Conservation (phyloP, 2,888 invertebrate genomes). For the Ormyrus nitidulus region DNA sequence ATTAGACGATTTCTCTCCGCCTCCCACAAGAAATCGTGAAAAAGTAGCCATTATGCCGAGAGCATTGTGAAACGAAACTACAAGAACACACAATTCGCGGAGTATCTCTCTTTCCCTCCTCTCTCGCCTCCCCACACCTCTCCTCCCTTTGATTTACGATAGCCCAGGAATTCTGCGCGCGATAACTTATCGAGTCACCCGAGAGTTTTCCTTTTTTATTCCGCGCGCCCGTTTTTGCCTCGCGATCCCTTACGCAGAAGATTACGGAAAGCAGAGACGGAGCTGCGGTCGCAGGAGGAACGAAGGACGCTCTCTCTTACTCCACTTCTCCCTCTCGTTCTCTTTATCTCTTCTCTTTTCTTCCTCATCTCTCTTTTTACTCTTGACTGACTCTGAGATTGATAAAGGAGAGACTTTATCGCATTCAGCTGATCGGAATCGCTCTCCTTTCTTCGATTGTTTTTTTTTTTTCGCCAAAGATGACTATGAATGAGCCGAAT, state of each 20-base stretch:
- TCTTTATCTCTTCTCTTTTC: too few species aligned
- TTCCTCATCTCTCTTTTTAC: neutral
- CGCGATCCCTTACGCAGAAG: neutral
- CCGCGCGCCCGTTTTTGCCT: constrained; percentile 2
- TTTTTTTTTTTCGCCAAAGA: neutral
- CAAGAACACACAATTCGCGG: constrained; percentile 44
- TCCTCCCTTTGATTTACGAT: constrained; percentile 61
- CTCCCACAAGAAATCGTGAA: constrained; percentile 5
- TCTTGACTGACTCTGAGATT: constrained; percentile 57
- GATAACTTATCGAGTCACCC: constrained; percentile 26
- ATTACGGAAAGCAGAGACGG: constrained; percentile 4
- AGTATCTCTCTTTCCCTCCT: neutral
- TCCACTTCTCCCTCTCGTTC: too few species aligned
- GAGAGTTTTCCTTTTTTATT: constrained; percentile 15
- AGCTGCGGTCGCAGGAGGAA: neutral
- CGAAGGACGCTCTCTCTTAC: too few species aligned
- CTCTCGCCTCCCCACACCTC: neutral
- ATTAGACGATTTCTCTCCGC: constrained; percentile 29
- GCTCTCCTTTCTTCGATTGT: constrained; percentile 14
- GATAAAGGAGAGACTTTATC: constrained; percentile 60
- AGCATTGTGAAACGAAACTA: neutral
- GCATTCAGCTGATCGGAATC: constrained; percentile 49
- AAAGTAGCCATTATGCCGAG: constrained; percentile 43
- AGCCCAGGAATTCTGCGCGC: constrained; percentile 24
- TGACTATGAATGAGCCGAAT: too few species aligned